phyloP scores from a whole-genome alignment of 2,113 vertebrate genomes.

The Oplegnathus fasciatus region DNA sequence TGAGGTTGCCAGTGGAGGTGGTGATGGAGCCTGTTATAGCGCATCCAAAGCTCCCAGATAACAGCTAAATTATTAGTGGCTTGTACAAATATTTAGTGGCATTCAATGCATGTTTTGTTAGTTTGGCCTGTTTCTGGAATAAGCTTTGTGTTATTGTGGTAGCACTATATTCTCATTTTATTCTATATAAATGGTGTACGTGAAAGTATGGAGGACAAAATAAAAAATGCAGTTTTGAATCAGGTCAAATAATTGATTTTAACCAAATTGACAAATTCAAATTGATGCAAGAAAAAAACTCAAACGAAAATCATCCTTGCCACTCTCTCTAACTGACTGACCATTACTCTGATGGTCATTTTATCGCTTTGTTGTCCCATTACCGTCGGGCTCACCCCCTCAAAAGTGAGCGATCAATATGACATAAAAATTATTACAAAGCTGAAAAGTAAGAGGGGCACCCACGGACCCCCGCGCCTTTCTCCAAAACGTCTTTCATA shows the following conservation, averaged over 20 bases:
- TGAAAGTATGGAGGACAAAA: background rate
- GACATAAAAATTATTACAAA: slow-evolving; percentile 83
- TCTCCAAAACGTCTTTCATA: slow-evolving; percentile 82
- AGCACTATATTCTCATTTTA: background rate
- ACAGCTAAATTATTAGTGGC: background rate
- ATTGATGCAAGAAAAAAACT: background rate
- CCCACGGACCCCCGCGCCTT: slow-evolving; percentile 75
- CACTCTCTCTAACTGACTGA: slow-evolving; percentile 12
- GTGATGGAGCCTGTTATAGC: too few species aligned
- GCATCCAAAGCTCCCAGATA: background rate
- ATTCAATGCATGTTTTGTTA: background rate
- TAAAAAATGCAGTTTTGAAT: background rate
- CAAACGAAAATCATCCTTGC: background rate
- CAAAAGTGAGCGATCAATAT: slow-evolving; percentile 80
- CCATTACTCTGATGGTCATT: slow-evolving; percentile 59
- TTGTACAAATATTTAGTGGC: background rate
- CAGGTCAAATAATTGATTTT: background rate
- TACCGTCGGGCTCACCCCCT: slow-evolving; percentile 71
- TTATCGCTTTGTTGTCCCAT: slow-evolving; percentile 79
- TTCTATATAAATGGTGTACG: background rate
- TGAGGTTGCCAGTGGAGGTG: slow-evolving; percentile 30
- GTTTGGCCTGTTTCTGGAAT: background rate
- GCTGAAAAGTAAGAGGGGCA: slow-evolving; percentile 79
- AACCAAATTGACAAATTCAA: background rate
- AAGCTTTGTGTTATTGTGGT: background rate